Evolutionary conservation across 2,113 vertebrate genomes (phyloP).

Genomic region (Rostratula benghalensis): DNA sequence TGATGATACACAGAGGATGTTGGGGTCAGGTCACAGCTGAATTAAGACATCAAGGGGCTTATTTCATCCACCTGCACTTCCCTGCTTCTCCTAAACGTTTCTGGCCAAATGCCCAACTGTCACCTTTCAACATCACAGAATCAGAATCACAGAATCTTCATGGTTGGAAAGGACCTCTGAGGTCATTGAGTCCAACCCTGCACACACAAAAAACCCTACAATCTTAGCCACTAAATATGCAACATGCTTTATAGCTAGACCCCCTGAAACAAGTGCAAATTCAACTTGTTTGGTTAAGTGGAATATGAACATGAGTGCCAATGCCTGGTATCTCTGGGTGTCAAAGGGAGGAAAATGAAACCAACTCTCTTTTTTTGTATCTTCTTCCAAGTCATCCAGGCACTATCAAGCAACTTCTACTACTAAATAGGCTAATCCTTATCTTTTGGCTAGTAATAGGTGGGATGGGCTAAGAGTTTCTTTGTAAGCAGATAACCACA

Average conservation of each 20-base stretch:
- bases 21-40: neutral
- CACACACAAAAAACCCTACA: too few relatives aligned
- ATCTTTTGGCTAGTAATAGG: slow-evolving; percentile 25
- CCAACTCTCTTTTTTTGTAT: neutral
- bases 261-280: neutral
- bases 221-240: neutral
- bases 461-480: slow-evolving; percentile 15
- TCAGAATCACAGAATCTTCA: too few relatives aligned
- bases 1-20: neutral
- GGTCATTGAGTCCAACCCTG: too few relatives aligned
- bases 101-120: neutral
- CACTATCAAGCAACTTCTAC: neutral
- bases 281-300: neutral
- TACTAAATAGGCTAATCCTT: neutral
- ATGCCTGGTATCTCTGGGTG: neutral
- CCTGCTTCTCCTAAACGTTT: neutral
- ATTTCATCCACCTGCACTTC: neutral
- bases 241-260: neutral
- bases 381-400: neutral
- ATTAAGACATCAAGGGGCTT: neutral
- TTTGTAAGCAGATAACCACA: slow-evolving; percentile 21
- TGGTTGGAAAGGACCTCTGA: too few relatives aligned
- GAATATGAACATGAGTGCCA: neutral
- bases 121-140: neutral
- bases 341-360: neutral